Evolutionary conservation across 2,113 vertebrate genomes (phyloP), one percentile per base, ranked within the genome.

Genomic region (Pollachius pollachius): DNA sequence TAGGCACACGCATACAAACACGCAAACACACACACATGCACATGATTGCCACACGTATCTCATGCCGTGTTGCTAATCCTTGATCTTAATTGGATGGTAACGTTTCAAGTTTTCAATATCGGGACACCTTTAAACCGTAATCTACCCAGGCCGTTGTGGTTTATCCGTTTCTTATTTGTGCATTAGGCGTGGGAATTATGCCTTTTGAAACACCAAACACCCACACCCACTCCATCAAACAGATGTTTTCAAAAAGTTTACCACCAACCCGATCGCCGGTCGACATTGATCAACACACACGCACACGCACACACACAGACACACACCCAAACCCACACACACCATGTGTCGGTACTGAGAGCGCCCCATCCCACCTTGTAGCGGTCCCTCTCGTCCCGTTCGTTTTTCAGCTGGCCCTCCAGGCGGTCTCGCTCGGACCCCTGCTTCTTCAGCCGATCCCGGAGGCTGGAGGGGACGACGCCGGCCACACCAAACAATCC

Each of bases 361-460:
- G 12, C 54, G 8, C 16, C 23, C 17, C 52, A 16, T 63, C 70
- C 64, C 63, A 91, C 97, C 94, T 98, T 99, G 79, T 96, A 98
- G 61, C 97, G 93, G 69, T 99, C 96, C 78, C 96, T 92, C 82
- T 98, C 97, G 60, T 98, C 97, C 88, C 94, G 96, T 86, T 97
- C 97, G n/a, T 95, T 95, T 91, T 97, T 98, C 74, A 98, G 82
- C 27, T 95, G 95, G 77, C 89, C 92, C 88, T 99, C 96, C 69
- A 98, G 83, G 74, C 89, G 89, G 74, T 99, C 95, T 80, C 90
- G 94, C 84, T 99, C 97, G 72, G 84, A 87, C 0, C 87, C 87
- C 67, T 94, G 83, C 88, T 96, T 98, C 87, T 94, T 97, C 79
- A 97, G 85, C 68, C 94, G 95, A 81, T 97, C 95, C 76, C 94